Conservation (phyloP, 1,140 invertebrate species). For the Rhagoletis zephyria region DNA sequence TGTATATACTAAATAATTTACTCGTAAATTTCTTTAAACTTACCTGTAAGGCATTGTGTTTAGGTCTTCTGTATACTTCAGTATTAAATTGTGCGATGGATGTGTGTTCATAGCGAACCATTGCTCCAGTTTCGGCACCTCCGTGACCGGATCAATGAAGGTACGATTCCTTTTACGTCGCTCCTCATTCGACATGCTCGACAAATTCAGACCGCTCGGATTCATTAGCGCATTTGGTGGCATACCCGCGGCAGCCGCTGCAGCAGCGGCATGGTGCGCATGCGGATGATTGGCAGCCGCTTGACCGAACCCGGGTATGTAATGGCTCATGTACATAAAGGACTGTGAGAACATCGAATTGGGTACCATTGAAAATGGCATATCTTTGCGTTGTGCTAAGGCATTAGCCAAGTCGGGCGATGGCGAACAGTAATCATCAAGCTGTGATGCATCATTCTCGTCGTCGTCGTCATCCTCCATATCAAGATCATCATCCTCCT, state of each 20-base stretch:
- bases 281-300: conserved; percentile 63
- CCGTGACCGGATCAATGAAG: conserved; percentile 98
- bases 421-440: conserved; percentile 71
- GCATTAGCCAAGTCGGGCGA: conserved; percentile 64
- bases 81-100: conserved; percentile 95
- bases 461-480: conserved; percentile 72
- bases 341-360: conserved; percentile 88
- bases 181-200: conserved; percentile 83
- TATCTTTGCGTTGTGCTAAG: conserved; percentile 67
- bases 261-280: conserved; percentile 71
- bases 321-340: conserved; percentile 93
- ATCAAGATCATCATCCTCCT: conserved; percentile 72
- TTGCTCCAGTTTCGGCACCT: conserved; percentile 95
- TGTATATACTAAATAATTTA: too few relatives aligned
- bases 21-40: conserved; percentile 49
- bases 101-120: conserved; percentile 99
- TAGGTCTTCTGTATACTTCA: conserved; percentile 96
- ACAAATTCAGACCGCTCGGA: conserved; percentile 76
- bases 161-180: conserved; percentile 94
- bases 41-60: conserved; percentile 90
- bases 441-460: conserved; percentile 69
- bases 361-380: conserved; percentile 83
- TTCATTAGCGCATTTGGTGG: conserved; percentile 67
- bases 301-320: conserved; percentile 78
- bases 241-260: conserved; percentile 68